A percentile compares a stretch with the other conserved stretches of the same genome.
These are phyloP conservation scores for Sycobia sp. DNA, from an alignment of 1,140 invertebrate genomes.

Conservation along the genomic window DNA sequence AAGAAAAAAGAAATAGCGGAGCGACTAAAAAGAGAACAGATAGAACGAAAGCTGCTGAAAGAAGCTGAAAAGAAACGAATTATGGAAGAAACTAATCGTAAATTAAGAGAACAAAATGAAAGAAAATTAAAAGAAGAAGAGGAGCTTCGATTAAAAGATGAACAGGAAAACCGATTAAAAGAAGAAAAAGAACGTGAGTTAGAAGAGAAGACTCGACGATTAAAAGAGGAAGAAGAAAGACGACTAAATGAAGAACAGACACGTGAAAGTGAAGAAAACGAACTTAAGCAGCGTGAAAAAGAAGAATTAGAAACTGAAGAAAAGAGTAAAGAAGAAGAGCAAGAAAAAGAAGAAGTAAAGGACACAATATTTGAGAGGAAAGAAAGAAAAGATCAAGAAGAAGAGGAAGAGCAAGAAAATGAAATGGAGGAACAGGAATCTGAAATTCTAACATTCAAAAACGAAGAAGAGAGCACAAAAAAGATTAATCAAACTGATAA, in stretches of 20 bases:
- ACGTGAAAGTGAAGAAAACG: constrained; percentile 19
- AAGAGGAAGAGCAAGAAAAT: constrained; percentile 11
- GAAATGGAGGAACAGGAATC: constrained; percentile 23
- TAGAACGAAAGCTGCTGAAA: background rate
- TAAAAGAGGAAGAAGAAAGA: constrained; percentile 16
- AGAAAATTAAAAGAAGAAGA: constrained; percentile 15
- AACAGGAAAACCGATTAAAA: background rate
- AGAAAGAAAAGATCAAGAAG: constrained; percentile 26
- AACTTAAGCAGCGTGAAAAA: constrained; percentile 19
- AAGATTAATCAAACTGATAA: background rate
- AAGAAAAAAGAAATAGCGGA: constrained; percentile 12
- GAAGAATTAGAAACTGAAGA: background rate
- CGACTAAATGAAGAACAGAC: no score
- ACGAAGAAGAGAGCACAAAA: constrained; percentile 24
- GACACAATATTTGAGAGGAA: no score
- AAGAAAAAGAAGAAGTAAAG: constrained; percentile 26
- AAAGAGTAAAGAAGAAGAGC: constrained; percentile 23
- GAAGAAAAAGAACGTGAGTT: constrained; percentile 24
- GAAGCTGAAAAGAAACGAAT: constrained; percentile 12
- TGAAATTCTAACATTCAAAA: background rate
- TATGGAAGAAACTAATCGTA: no score
- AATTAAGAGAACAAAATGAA: constrained; percentile 39
- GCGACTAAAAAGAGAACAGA: background rate
- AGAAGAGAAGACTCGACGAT: constrained; percentile 20
- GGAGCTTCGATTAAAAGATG: constrained; percentile 14